Conservation (phyloP, 2,888 invertebrate genomes). For the Ochropleura leucogaster region DNA sequence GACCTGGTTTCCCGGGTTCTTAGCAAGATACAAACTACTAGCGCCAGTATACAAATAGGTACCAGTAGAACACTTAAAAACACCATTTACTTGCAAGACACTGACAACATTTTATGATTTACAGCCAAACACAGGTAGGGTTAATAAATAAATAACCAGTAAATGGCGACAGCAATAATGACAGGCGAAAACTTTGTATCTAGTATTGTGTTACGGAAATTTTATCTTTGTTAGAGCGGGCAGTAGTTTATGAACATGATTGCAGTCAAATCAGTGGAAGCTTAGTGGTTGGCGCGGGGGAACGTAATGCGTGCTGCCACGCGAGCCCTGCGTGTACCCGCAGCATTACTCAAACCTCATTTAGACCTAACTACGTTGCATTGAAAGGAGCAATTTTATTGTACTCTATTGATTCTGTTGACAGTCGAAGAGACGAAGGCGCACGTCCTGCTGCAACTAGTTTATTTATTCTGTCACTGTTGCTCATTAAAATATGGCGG, state of each 20-base stretch:
- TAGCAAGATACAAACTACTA: constrained; percentile 21
- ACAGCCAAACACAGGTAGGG: constrained; percentile 52
- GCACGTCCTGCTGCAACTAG: constrained; percentile 78
- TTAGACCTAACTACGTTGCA: constrained; percentile 88
- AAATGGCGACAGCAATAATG: constrained; percentile 59
- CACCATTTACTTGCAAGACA: constrained; percentile 49
- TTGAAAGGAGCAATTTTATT: constrained; percentile 89
- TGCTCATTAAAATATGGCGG: constrained; percentile 76
- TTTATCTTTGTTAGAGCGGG: constrained; percentile 63
- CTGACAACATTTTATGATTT: constrained; percentile 62
- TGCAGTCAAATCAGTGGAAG: constrained; percentile 73
- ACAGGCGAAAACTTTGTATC: constrained; percentile 62
- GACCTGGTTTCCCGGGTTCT: background rate
- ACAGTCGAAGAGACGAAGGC: constrained; percentile 77
- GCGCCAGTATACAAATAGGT: constrained; percentile 14
- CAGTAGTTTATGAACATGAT: constrained; percentile 66
- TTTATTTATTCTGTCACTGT: constrained; percentile 81
- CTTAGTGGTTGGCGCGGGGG: constrained; percentile 68
- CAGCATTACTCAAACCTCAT: constrained; percentile 90
- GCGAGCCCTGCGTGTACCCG: constrained; percentile 85
- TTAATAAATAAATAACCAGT: constrained; percentile 64
- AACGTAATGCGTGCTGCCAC: constrained; percentile 82
- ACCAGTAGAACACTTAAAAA: constrained; percentile 42
- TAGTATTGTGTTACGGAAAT: constrained; percentile 68
- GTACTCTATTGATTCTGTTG: constrained; percentile 89